Evolutionary conservation across 2,797 vertebrate genomes (phyloP).

Genomic region (Coendou prehensilis): DNA sequence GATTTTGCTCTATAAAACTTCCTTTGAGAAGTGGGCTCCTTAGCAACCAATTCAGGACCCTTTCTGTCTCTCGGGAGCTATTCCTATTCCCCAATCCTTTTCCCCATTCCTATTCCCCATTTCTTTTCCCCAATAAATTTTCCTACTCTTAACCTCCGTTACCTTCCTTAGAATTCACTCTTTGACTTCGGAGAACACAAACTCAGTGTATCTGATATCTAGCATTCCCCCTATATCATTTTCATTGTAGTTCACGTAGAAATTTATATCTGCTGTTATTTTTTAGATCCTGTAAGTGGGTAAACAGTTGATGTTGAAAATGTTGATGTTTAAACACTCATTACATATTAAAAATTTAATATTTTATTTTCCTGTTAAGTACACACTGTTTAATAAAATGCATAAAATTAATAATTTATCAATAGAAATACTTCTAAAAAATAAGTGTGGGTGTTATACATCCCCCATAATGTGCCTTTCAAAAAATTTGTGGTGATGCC

Average conservation of each 20-base stretch:
- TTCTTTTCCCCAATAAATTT: no score
- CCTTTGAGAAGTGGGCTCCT: no score
- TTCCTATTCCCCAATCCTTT: no score
- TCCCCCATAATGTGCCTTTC: not conserved
- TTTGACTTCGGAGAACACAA: no score
- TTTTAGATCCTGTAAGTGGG: not conserved
- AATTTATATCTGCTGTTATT: not conserved
- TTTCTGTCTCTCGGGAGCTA: no score
- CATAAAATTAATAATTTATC: not conserved
- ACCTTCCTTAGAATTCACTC: no score
- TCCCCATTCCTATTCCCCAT: no score
- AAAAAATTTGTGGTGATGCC: not conserved
- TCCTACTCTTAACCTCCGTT: no score
- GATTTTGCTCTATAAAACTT: no score
- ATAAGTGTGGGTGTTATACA: not conserved
- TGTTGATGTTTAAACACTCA: not conserved
- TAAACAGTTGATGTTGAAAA: not conserved
- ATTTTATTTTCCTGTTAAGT: not conserved
- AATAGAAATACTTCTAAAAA: not conserved
- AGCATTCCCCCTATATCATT: no score
- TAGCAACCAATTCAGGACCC: no score
- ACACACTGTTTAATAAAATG: not conserved
- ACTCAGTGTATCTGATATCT: no score
- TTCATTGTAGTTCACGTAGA: not conserved
- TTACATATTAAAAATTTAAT: not conserved